Conservation (phyloP, 2,888 invertebrate genomes). For the Phania funesta region DNA sequence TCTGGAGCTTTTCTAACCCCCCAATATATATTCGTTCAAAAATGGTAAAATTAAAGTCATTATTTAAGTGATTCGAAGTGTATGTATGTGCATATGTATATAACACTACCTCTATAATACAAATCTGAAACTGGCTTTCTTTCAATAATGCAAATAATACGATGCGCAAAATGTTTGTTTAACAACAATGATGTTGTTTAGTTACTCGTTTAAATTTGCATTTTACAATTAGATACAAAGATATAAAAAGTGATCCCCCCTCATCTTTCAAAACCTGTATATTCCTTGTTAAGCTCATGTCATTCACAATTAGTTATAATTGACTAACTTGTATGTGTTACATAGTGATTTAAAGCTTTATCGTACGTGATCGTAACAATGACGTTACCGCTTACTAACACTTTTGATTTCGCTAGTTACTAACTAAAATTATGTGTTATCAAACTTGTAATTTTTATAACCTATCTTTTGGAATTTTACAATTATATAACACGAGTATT, state of each 20-base stretch:
- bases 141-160: constrained; percentile 20
- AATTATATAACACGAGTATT: no score
- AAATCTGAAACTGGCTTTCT: constrained; percentile 18
- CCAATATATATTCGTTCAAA: not conserved
- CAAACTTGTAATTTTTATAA: no score
- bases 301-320: not conserved
- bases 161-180: constrained; percentile 34
- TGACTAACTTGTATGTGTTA: constrained; percentile 12
- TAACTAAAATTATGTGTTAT: no score
- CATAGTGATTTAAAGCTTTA: not conserved
- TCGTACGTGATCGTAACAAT: no score
- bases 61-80: no score
- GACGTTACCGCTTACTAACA: no score
- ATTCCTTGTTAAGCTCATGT: not conserved
- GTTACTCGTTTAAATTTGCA: constrained; percentile 13
- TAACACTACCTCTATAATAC: constrained; percentile 30
- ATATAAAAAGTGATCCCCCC: constrained; percentile 8
- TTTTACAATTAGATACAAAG: constrained; percentile 14
- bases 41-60: no score
- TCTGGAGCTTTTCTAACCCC: no score
- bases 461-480: no score
- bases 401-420: no score
- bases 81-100: not conserved
- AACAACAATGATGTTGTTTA: constrained; percentile 41
- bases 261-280: not conserved